Evolutionary conservation across 2,113 vertebrate species (phyloP).

Genomic region (Psettodes erumei): DNA sequence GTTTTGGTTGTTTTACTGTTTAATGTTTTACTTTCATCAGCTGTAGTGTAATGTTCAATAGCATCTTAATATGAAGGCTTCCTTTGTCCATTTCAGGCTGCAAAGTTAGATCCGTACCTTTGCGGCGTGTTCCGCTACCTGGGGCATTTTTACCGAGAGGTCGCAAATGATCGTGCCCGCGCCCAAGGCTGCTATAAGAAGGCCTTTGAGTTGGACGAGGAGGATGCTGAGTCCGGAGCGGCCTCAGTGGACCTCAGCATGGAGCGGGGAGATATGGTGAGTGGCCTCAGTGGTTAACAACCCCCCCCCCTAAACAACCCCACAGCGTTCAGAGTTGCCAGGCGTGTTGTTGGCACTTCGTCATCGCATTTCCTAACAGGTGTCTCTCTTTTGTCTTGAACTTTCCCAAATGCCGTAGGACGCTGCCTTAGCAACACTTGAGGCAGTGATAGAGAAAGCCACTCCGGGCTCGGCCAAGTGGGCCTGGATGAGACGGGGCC

Average conservation of each 20-base stretch:
- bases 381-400: neutral
- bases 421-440: slow-evolving; percentile 87
- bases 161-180: slow-evolving; percentile 87
- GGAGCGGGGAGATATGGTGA: slow-evolving; percentile 92
- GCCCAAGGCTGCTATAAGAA: slow-evolving; percentile 95
- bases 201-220: slow-evolving; percentile 92
- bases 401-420: slow-evolving; percentile 80
- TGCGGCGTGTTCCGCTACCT: slow-evolving; percentile 90
- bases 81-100: slow-evolving; percentile 86
- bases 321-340: neutral
- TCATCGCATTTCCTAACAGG: neutral
- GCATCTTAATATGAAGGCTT: neutral
- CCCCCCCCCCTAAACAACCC: no score
- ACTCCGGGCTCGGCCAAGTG: slow-evolving; percentile 92
- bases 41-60: neutral
- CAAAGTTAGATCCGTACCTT: slow-evolving; percentile 89
- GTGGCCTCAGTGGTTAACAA: neutral
- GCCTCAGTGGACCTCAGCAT: slow-evolving; percentile 92
- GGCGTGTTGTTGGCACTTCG: neutral
- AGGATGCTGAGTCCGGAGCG: slow-evolving; percentile 88
- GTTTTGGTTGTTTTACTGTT: neutral
- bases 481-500: slow-evolving; percentile 95
- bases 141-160: slow-evolving; percentile 92
- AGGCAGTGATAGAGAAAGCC: slow-evolving; percentile 88
- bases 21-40: no score